Conservation (phyloP, 2,888 invertebrate genomes). For the Acleris literana region DNA sequence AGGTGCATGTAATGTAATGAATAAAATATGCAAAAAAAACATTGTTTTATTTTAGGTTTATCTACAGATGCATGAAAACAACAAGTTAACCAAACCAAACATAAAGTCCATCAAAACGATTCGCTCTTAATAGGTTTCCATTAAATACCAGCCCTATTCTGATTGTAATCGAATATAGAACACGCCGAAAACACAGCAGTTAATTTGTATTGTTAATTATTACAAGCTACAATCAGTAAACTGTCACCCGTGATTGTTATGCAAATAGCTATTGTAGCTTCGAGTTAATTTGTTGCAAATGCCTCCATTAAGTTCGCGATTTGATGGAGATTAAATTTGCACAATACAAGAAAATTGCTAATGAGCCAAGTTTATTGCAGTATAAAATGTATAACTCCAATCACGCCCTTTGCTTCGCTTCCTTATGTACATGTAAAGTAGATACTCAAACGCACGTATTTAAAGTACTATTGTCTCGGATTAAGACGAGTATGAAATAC, state of each 20-base stretch:
- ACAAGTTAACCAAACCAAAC: no score
- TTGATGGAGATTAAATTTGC: slow-evolving; percentile 55
- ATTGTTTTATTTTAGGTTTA: no score
- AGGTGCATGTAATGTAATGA: no score
- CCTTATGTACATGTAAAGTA: not conserved
- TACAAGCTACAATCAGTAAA: slow-evolving; percentile 55
- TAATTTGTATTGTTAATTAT: slow-evolving; percentile 53
- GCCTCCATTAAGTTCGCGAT: slow-evolving; percentile 54
- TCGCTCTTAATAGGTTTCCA: not conserved
- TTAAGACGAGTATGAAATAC: no score
- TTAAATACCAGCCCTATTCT: slow-evolving; percentile 1
- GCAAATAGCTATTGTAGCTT: slow-evolving; percentile 61
- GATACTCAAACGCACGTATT: no score
- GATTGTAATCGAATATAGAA: slow-evolving; percentile 25
- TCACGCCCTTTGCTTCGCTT: not conserved
- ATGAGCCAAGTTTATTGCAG: slow-evolving; percentile 9
- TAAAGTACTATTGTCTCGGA: no score
- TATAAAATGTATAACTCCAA: not conserved
- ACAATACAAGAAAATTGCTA: slow-evolving; percentile 39
- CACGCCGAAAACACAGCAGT: slow-evolving; percentile 44
- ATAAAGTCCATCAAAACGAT: no score
- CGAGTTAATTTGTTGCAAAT: slow-evolving; percentile 64
- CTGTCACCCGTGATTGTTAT: slow-evolving; percentile 59
- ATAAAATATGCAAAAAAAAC: no score
- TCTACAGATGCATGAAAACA: no score